Evolutionary conservation across 2,113 vertebrate species (phyloP), one percentile per base, ranked within the genome.

Genomic region (Takifugu bimaculatus): DNA sequence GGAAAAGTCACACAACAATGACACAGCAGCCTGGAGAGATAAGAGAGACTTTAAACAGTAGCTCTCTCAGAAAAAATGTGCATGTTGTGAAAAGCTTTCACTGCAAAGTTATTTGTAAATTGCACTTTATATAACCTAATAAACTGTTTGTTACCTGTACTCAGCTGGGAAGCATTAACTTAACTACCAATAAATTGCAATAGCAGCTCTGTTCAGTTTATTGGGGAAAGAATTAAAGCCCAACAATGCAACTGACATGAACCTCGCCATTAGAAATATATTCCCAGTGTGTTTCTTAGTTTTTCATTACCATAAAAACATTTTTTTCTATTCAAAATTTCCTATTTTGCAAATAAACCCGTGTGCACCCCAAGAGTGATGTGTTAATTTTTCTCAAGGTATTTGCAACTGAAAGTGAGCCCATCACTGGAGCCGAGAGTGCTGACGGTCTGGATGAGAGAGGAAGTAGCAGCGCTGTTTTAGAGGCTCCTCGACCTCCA

Each of bases 401-500:
- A 57, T 77, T 68, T 2, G 35, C 51, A 68, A 73, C 72, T 77
- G 61, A 83, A 77, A 82, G 69, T 4, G 52, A 73, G 54, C 62
- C 58, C 68, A 78, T 74, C 42, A 77, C 63, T 65, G 47, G 50
- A 48, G 78, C 60, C 52, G 68, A 76, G 75, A 74, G 71, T 42
- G 65, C 66, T 61, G 70, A 65, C 70, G 71, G 72, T 73, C 57
- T 62, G 63, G 65, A 70, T 75, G 72, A 85, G 79, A 84, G 80
- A 82, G 75, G 72, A 65, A 77, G 73, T 70, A 54, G 70, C 75
- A 71, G 71, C 12, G 62, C 67, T 70, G 73, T 60, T 88, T 87
- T 77, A 82, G 65, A 86, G 70, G 75, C 74, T 82, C 65, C 78
- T 84, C 79, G 81, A 88, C 83, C 80, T 85, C 83, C 82, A 85